These are phyloP conservation scores for Drosophila tristis DNA, from an alignment of 1,140 invertebrate genomes.

Conservation along the genomic window DNA sequence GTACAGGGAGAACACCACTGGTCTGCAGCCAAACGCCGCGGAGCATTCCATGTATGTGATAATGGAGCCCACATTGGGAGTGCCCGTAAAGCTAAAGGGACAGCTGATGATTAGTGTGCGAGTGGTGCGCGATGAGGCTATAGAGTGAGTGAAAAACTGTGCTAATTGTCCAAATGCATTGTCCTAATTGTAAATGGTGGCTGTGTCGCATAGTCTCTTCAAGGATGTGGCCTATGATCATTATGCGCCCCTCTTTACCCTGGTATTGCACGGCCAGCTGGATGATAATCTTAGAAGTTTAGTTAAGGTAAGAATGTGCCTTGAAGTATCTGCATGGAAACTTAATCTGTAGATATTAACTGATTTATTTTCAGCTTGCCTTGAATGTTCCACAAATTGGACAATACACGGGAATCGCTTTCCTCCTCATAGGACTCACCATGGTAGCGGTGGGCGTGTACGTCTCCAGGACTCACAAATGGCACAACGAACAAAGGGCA, in stretches of 20 bases:
- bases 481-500: slow-evolving; percentile 42
- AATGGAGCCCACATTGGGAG: slow-evolving; percentile 89
- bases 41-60: slow-evolving; percentile 89
- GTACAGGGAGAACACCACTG: slow-evolving; percentile 87
- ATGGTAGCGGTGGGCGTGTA: slow-evolving; percentile 39
- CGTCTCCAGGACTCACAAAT: slow-evolving; percentile 59
- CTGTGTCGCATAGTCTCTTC: slow-evolving; percentile 20
- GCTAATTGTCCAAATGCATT: background rate
- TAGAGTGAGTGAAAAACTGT: slow-evolving; percentile 84
- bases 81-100: slow-evolving; percentile 88
- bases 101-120: slow-evolving; percentile 90
- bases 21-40: slow-evolving; percentile 88
- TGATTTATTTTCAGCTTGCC: slow-evolving; percentile 32
- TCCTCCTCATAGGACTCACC: slow-evolving; percentile 46
- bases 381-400: slow-evolving; percentile 49
- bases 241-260: slow-evolving; percentile 59
- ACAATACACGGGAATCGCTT: slow-evolving; percentile 44
- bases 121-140: slow-evolving; percentile 85
- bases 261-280: slow-evolving; percentile 49
- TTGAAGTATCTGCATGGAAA: background rate
- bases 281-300: slow-evolving; percentile 37
- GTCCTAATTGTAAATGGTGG: background rate
- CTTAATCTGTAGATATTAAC: background rate
- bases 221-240: slow-evolving; percentile 64
- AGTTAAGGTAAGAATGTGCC: slow-evolving; percentile 41